Percentiles rank a stretch among this genome's conserved stretches.
Evolutionary conservation across 53 echinoderm and acorn worm genomes (phyloP).

Genomic region (Paelopatides confundens): DNA sequence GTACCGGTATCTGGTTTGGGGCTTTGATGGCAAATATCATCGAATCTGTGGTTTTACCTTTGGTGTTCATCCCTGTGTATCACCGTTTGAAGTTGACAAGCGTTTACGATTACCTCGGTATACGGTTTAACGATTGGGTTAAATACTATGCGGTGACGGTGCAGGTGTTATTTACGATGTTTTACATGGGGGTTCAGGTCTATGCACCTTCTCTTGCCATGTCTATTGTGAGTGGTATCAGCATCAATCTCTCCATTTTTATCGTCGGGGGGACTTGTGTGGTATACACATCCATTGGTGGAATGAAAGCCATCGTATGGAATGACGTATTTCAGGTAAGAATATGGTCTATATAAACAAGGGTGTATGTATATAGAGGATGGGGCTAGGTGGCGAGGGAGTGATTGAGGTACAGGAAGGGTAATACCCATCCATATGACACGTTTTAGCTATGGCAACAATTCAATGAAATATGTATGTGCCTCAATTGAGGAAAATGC

Average conservation of each 20-base stretch:
- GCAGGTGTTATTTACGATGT: neutral
- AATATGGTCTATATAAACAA: neutral
- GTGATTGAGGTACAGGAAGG: too few species aligned
- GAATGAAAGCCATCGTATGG: neutral
- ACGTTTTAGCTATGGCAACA: too few species aligned
- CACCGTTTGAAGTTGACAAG: neutral
- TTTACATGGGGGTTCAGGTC: neutral
- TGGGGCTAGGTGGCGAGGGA: too few species aligned
- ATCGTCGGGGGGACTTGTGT: neutral
- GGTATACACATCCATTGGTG: neutral
- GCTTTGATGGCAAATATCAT: neutral
- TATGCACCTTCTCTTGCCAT: neutral
- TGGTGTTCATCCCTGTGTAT: neutral
- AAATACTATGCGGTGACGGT: neutral
- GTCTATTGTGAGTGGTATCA: neutral
- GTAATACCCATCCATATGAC: too few species aligned
- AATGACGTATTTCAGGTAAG: neutral
- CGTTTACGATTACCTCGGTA: neutral
- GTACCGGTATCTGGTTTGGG: neutral
- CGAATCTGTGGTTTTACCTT: neutral
- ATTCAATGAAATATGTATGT: too few species aligned
- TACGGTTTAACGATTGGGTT: neutral
- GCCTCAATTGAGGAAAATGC: too few species aligned
- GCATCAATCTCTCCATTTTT: neutral
- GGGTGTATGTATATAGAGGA: neutral